Base-by-base conservation (phyloP, 2,113 vertebrate genomes). In the Pandion haliaetus region DNA sequence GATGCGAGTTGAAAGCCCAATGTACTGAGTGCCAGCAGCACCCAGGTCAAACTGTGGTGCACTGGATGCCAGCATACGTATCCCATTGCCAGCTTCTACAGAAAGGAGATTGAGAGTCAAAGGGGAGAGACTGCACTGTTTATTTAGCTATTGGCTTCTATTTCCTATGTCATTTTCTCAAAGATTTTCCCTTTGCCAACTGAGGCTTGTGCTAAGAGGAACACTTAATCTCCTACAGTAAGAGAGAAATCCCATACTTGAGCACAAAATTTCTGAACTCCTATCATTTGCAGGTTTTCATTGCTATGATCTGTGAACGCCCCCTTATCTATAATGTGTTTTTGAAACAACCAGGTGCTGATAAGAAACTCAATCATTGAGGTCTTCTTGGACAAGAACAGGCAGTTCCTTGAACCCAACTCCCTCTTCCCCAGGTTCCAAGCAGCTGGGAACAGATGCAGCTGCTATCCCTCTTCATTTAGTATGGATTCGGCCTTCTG, bases 141-240 rank as follows among this genome's bases (percentile, higher is more conserved):
- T 91, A 55, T 94, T 88, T 79, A 78, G 45, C 82, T 81, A 26
- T 62, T 83, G 86, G 50, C 61, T 90, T 77, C 76, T 77, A 67
- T 76, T 92, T 87, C 67, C 73, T 80, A 17, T 9, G 3, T 61
- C 31, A 79, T 70, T 82, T 95, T 87, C 67, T 88, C 58, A 72
- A 72, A 94, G 72, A 90, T 72, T 91, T 96, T 83, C 82, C 81
- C 58, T 87, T 86, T 88, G 74, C 70, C 67, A 96, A 3, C 57
- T 2, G 1, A 42, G 66, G 40, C 58, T 73, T 66, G 36, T 1
- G 2, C 77, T 55, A 73, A 74, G 28, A 91, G 50, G 57, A 87
- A 52, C 74, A 71, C 54, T 52, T 93, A 54, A 65, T 85, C 78
- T 93, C 83, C 15, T 47, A 34, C 45, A 40, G 65, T 6, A 94